Evolutionary conservation across 2,113 vertebrate species (phyloP).

Genomic region (Cyprinus carpio): DNA sequence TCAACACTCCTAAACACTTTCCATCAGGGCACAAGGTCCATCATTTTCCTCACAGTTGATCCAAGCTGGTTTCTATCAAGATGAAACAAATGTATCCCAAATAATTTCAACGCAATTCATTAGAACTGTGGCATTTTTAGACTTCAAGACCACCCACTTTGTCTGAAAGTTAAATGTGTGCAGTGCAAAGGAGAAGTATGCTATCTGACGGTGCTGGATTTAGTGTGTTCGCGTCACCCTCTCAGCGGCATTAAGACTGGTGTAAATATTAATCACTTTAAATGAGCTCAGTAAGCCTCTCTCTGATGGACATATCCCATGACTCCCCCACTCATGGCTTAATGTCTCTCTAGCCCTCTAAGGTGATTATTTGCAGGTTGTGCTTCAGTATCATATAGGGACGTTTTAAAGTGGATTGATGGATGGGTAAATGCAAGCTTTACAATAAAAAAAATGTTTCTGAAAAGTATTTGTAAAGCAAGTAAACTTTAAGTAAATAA

Average conservation of each 20-base stretch:
- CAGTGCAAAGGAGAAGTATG: slow-evolving; percentile 34
- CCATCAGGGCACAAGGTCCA: background rate
- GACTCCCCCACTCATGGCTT: slow-evolving; percentile 57
- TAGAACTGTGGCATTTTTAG: background rate
- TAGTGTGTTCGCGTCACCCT: slow-evolving; percentile 42
- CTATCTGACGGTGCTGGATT: slow-evolving; percentile 30
- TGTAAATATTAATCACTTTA: slow-evolving; percentile 62
- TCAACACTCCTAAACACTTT: slow-evolving; percentile 15
- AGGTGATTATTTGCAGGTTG: slow-evolving; percentile 50
- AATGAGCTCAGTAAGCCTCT: slow-evolving; percentile 62
- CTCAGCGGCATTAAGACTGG: slow-evolving; percentile 57
- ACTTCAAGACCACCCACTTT: background rate
- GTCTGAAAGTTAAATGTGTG: slow-evolving; percentile 41
- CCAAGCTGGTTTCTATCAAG: background rate
- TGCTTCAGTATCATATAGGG: slow-evolving; percentile 9
- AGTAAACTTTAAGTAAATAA: background rate
- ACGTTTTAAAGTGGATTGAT: slow-evolving; percentile 36
- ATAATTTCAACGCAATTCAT: background rate
- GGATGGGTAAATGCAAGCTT: background rate
- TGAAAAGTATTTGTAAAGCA: slow-evolving; percentile 39
- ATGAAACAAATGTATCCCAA: background rate
- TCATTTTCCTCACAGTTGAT: slow-evolving; percentile 24
- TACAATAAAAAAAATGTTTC: background rate
- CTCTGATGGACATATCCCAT: slow-evolving; percentile 61
- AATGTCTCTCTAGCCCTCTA: slow-evolving; percentile 54